Percentiles rank a stretch among this genome's conserved stretches.
Evolutionary conservation across 1,140 invertebrate genomes (phyloP).

Genomic region (Drosophila nigromelanica): DNA sequence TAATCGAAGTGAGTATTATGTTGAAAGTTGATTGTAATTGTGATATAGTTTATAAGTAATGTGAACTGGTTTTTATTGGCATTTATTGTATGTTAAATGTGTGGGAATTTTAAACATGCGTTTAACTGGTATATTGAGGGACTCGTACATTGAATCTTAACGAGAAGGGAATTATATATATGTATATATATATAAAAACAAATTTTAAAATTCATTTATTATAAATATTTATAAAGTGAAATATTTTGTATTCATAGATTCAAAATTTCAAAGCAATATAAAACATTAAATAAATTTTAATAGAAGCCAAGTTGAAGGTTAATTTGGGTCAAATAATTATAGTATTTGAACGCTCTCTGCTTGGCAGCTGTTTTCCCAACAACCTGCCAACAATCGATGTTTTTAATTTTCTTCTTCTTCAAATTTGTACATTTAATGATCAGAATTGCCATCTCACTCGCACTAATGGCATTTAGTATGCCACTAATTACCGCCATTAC

Average conservation of each 20-base stretch:
- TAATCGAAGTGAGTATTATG: slow-evolving; percentile 1
- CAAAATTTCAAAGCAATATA: no score
- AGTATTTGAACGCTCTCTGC: no score
- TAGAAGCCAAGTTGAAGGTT: no score
- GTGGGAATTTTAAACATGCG: background rate
- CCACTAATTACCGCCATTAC: slow-evolving; percentile 55
- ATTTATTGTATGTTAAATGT: background rate
- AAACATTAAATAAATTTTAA: no score
- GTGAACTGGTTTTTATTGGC: slow-evolving; percentile 1
- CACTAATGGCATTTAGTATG: slow-evolving; percentile 28
- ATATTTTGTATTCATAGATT: no score
- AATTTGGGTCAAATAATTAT: no score
- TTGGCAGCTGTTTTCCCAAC: background rate
- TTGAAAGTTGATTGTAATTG: slow-evolving; percentile 4
- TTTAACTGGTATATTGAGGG: background rate
- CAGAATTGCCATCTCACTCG: slow-evolving; percentile 15
- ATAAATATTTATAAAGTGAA: no score
- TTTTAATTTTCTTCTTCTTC: background rate
- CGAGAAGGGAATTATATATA: background rate
- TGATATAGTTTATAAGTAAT: background rate
- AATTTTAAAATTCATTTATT: background rate
- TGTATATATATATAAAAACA: background rate
- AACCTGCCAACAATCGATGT: background rate
- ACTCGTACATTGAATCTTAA: background rate
- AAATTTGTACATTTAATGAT: slow-evolving; percentile 26